phyloP scores from a whole-genome alignment of 2,113 vertebrate species.

The Pachycephala philippinensis region DNA sequence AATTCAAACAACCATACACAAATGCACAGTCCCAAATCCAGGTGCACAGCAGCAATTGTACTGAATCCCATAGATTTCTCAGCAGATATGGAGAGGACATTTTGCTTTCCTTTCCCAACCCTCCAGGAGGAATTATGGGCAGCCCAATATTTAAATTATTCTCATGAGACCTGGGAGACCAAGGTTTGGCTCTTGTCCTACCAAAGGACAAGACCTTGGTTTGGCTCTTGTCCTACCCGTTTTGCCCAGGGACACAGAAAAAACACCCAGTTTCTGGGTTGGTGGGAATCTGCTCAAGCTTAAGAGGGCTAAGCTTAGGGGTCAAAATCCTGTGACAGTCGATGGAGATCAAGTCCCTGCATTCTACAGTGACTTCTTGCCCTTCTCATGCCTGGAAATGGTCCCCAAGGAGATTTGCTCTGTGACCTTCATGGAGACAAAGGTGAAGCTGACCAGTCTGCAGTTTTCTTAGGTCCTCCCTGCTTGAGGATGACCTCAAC shows the following conservation, averaged over 20 bases:
- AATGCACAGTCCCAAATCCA: background rate
- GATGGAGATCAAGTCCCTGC: background rate
- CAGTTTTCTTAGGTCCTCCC: background rate
- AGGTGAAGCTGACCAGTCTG: background rate
- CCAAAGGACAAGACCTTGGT: background rate
- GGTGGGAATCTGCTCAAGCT: background rate
- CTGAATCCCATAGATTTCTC: background rate
- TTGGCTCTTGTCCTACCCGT: background rate
- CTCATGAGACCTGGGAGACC: background rate
- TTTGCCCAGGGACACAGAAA: background rate
- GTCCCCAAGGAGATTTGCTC: background rate
- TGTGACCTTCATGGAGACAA: background rate
- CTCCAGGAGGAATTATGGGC: background rate
- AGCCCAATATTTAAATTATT: background rate
- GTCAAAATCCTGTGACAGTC: background rate
- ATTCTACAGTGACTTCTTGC: background rate
- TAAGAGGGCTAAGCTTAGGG: background rate
- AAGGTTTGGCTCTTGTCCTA: background rate
- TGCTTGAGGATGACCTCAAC: background rate
- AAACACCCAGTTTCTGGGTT: background rate
- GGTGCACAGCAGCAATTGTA: background rate
- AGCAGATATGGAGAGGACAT: background rate
- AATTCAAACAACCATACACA: background rate
- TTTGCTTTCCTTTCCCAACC: background rate
- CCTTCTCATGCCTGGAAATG: background rate